phyloP scores from a whole-genome alignment of 2,113 vertebrate genomes.

The Parus major region DNA sequence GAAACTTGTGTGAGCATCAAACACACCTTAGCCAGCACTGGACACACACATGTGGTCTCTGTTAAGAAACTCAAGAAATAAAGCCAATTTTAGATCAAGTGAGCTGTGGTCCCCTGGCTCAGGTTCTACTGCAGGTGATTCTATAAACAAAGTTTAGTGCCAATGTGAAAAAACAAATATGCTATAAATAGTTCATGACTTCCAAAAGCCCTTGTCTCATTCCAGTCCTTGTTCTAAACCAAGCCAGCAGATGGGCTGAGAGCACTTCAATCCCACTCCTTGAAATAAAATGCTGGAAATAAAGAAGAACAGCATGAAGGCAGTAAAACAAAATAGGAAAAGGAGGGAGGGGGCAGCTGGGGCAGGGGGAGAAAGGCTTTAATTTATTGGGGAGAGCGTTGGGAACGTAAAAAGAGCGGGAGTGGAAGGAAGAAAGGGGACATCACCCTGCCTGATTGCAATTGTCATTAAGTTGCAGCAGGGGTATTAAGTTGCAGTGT shows the following conservation, averaged over 20 bases:
- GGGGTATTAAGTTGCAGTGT: background rate
- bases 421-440: background rate
- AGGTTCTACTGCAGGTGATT: slow-evolving; percentile 57
- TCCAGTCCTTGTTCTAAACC: slow-evolving; percentile 42
- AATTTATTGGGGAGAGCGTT: background rate
- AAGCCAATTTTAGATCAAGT: slow-evolving; percentile 66
- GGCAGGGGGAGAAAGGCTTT: background rate
- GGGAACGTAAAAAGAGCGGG: background rate
- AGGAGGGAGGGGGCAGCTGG: background rate
- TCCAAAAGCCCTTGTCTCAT: slow-evolving; percentile 47
- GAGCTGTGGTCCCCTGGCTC: slow-evolving; percentile 50
- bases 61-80: slow-evolving; percentile 56
- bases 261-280: slow-evolving; percentile 42
- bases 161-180: slow-evolving; percentile 65
- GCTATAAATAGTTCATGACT: slow-evolving; percentile 62
- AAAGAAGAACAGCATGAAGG: slow-evolving; percentile 46
- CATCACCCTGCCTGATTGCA: background rate
- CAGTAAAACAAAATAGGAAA: slow-evolving; percentile 33
- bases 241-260: slow-evolving; percentile 58
- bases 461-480: background rate
- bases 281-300: slow-evolving; percentile 53
- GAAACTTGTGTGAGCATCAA: background rate
- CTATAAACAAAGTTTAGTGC: slow-evolving; percentile 61
- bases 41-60: slow-evolving; percentile 41
- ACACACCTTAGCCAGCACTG: background rate